Evolutionary conservation across 2,888 invertebrate genomes (phyloP).

Genomic region (Chloroclysta siterata): DNA sequence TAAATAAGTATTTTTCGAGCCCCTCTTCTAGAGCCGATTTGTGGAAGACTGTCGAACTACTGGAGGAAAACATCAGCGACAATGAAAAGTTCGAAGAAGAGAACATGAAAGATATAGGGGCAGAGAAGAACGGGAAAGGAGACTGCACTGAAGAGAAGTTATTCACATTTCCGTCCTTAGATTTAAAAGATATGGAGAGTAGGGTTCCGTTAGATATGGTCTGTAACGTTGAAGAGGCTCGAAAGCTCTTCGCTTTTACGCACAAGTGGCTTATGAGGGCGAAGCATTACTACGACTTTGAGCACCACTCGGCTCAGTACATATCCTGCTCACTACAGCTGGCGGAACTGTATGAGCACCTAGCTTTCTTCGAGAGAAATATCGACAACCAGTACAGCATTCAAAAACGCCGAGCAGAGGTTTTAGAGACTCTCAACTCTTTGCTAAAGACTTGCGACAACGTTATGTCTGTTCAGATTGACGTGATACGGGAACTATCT

Average conservation of each 20-base stretch:
- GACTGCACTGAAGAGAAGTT: slow-evolving; percentile 59
- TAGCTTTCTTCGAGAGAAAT: slow-evolving; percentile 90
- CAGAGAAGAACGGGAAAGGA: slow-evolving; percentile 68
- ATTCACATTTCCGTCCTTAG: slow-evolving; percentile 66
- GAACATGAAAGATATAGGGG: slow-evolving; percentile 64
- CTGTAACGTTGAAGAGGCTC: slow-evolving; percentile 74
- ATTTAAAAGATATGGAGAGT: slow-evolving; percentile 68
- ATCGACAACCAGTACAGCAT: slow-evolving; percentile 86
- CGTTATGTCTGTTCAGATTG: slow-evolving; percentile 82
- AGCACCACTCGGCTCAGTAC: slow-evolving; percentile 84
- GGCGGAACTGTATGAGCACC: slow-evolving; percentile 87
- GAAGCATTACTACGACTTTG: slow-evolving; percentile 84
- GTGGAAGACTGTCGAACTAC: slow-evolving; percentile 69
- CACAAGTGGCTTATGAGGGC: slow-evolving; percentile 86
- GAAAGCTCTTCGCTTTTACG: slow-evolving; percentile 81
- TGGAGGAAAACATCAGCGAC: slow-evolving; percentile 50
- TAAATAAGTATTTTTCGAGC: slow-evolving; percentile 70
- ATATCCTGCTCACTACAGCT: slow-evolving; percentile 85
- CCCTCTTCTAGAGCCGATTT: slow-evolving; percentile 61
- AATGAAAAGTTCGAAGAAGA: slow-evolving; percentile 62
- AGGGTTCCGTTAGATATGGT: slow-evolving; percentile 63
- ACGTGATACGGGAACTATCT: slow-evolving; percentile 84
- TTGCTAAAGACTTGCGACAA: slow-evolving; percentile 79
- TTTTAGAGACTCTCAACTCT: slow-evolving; percentile 83
- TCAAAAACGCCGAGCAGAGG: slow-evolving; percentile 85